A percentile compares a stretch with the other conserved stretches of the same genome.
These are phyloP conservation scores for Scytalopus superciliaris DNA, from an alignment of 2,113 vertebrate species.

Conservation along the genomic window DNA sequence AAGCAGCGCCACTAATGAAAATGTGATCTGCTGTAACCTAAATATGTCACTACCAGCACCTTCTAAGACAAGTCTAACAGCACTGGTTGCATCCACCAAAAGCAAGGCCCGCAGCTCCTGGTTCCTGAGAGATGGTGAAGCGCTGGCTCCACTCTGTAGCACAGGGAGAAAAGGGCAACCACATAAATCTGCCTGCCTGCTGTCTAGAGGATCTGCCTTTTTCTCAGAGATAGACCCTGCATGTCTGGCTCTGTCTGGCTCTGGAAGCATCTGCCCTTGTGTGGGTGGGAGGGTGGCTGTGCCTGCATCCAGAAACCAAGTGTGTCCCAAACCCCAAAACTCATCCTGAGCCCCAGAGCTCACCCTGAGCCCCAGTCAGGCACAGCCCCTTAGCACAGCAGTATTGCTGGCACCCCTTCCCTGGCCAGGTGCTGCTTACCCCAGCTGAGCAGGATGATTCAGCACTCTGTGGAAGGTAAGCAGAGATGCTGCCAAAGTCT, in stretches of 20 bases:
- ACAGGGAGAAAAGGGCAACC: neutral
- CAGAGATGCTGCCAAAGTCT: neutral
- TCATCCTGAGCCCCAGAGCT: neutral
- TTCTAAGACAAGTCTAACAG: neutral
- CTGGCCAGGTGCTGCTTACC: neutral
- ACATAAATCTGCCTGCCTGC: neutral
- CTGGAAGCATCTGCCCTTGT: accelerated
- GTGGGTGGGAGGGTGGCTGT: accelerated
- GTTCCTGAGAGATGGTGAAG: neutral
- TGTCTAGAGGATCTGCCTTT: neutral
- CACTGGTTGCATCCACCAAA: neutral
- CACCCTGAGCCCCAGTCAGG: neutral
- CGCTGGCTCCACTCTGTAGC: neutral
- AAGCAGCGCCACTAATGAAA: constrained; percentile 28
- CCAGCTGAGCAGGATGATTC: constrained; percentile 26
- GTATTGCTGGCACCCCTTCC: neutral
- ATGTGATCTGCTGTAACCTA: constrained; percentile 11
- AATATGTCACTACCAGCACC: neutral
- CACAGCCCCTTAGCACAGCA: neutral
- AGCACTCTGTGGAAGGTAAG: neutral
- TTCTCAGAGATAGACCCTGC: accelerated
- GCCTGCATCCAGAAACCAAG: neutral
- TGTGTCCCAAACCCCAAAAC: neutral
- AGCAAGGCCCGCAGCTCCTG: neutral
- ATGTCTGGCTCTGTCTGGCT: neutral